Evolutionary conservation across 2,113 vertebrate species (phyloP).

Genomic region (Speoplatyrhinus poulsoni): DNA sequence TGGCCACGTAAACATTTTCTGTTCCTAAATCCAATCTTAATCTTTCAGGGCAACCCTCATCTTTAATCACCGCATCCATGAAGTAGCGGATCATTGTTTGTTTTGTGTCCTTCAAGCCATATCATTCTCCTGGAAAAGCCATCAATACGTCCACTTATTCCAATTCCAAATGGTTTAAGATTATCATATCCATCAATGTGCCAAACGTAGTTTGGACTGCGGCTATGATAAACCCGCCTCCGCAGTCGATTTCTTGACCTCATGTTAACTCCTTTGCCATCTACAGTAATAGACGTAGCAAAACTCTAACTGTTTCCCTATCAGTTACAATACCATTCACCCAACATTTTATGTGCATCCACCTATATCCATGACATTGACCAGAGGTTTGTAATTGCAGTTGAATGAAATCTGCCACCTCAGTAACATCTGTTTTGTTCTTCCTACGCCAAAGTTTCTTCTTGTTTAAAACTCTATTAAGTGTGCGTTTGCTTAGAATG

Average conservation of each 20-base stretch:
- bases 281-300: not conserved
- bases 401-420: no score
- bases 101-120: slow-evolving; percentile 27
- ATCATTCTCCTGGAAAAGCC: slow-evolving; percentile 22
- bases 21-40: slow-evolving; percentile 7
- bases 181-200: slow-evolving; percentile 34
- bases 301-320: not conserved
- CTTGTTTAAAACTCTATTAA: not conserved
- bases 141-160: slow-evolving; percentile 27
- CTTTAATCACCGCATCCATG: slow-evolving; percentile 11
- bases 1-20: not conserved
- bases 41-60: slow-evolving; percentile 9
- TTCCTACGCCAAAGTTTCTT: slow-evolving; percentile 4
- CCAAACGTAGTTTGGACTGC: slow-evolving; percentile 29
- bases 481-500: not conserved
- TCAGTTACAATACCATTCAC: not conserved
- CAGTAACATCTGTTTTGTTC: not conserved
- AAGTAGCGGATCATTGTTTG: slow-evolving; percentile 35
- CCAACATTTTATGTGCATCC: not conserved
- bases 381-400: no score
- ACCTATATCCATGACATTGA: not conserved
- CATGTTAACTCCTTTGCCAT: not conserved
- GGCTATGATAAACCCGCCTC: slow-evolving; percentile 13
- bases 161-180: slow-evolving; percentile 26
- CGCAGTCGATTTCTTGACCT: not conserved